Conservation (phyloP, 2,888 invertebrate species). For the Pyrrhosoma nymphula region DNA sequence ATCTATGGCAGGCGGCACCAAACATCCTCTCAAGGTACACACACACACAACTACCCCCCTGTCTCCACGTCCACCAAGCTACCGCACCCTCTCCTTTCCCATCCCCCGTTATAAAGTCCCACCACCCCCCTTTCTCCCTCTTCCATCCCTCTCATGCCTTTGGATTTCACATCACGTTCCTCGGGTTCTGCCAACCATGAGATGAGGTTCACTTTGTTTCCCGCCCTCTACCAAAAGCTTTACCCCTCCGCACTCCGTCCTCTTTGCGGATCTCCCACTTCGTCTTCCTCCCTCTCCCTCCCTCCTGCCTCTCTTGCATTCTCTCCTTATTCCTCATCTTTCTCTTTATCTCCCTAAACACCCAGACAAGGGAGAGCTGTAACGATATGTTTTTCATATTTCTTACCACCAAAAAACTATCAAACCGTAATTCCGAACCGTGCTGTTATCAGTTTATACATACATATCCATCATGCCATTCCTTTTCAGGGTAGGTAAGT, state of each 20-base stretch:
- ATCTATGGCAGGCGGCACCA: no score
- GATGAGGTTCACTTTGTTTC: conserved; percentile 36
- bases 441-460: no score
- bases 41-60: not conserved
- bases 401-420: no score
- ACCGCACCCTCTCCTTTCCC: not conserved
- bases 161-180: conserved; percentile 36
- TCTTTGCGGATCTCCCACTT: not conserved
- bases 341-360: not conserved
- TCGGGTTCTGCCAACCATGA: conserved; percentile 36
- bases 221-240: not conserved
- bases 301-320: no score
- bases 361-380: not conserved
- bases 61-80: not conserved
- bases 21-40: not conserved
- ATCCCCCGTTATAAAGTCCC: not conserved
- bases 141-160: not conserved
- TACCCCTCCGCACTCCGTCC: not conserved
- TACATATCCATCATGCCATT: no score
- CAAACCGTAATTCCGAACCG: no score
- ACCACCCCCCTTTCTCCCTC: not conserved
- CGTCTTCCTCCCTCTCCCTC: not conserved
- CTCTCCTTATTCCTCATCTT: no score
- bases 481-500: no score
- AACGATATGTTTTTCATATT: no score